These are phyloP conservation scores for Dolichopus griseipennis DNA, from an alignment of 2,888 invertebrate species.

Conservation along the genomic window DNA sequence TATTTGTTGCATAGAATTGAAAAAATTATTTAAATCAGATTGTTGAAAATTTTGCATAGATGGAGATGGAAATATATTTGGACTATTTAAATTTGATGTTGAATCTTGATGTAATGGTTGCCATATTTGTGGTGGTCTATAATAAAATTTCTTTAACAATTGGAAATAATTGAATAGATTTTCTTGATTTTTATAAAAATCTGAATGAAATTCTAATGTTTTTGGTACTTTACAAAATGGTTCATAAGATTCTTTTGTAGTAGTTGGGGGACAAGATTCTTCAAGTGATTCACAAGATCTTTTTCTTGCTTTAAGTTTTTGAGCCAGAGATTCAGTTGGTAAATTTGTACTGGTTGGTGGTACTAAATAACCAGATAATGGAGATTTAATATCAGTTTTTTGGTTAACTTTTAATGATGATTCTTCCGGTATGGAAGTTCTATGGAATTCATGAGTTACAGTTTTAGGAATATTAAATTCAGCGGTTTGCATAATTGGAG, in stretches of 20 bases:
- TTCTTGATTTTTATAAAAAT: slow-evolving; percentile 10
- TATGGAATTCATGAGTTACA: not conserved
- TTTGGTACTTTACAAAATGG: not conserved
- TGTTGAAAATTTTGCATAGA: not conserved
- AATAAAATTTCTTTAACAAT: slow-evolving; percentile 17
- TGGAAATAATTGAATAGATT: slow-evolving; percentile 19
- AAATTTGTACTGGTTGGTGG: not conserved
- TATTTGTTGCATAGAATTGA: not conserved
- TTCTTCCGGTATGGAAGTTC: not conserved
- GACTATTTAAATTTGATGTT: not conserved
- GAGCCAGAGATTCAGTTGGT: slow-evolving; percentile 9
- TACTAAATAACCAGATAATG: slow-evolving; percentile 14
- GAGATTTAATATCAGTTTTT: slow-evolving; percentile 9
- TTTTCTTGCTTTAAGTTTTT: slow-evolving; percentile 20
- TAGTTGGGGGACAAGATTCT: not conserved
- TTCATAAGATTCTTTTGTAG: not conserved
- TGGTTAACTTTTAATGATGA: not conserved
- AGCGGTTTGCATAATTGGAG: slow-evolving; percentile 24
- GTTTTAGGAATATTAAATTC: not conserved
- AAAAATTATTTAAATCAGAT: not conserved
- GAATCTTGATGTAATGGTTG: not conserved
- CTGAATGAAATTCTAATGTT: not conserved
- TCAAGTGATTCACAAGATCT: slow-evolving; percentile 9
- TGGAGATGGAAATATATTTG: not conserved
- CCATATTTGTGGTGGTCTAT: slow-evolving; percentile 5